Evolutionary conservation across 2,113 vertebrate species (phyloP).

Genomic region (Fukomys damarensis): DNA sequence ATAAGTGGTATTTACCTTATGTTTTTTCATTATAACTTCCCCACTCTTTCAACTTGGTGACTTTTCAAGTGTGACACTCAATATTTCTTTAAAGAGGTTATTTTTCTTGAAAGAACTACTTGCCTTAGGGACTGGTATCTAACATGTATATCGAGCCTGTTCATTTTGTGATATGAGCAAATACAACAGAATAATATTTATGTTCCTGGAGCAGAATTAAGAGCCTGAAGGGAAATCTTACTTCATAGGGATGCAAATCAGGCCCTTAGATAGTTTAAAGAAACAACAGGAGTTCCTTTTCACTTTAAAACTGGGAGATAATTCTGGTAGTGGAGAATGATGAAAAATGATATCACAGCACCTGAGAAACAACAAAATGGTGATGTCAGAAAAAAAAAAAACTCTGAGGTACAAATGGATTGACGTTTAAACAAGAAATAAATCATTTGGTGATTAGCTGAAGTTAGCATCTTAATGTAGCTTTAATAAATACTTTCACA

Average conservation of each 20-base stretch:
- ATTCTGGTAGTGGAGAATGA: neutral
- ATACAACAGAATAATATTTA: neutral
- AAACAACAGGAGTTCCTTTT: neutral
- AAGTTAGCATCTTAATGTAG: neutral
- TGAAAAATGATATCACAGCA: neutral
- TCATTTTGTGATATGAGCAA: neutral
- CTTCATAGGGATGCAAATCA: neutral
- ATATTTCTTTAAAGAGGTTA: neutral
- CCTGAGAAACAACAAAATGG: neutral
- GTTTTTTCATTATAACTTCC: neutral
- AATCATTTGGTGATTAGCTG: neutral
- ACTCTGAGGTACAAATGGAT: neutral
- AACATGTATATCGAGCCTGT: neutral
- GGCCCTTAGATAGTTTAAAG: neutral
- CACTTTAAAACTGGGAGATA: neutral
- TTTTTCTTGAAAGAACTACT: neutral
- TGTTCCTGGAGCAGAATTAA: constrained; percentile 19
- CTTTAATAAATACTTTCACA: neutral
- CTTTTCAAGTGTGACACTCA: neutral
- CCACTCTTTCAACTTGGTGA: neutral
- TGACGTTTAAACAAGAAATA: neutral
- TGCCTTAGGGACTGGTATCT: neutral
- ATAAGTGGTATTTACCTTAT: neutral
- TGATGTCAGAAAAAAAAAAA: neutral
- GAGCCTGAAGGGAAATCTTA: neutral